These are phyloP conservation scores for Pristionchus mayeri DNA, from an alignment of 2,888 invertebrate species.

Conservation along the genomic window DNA sequence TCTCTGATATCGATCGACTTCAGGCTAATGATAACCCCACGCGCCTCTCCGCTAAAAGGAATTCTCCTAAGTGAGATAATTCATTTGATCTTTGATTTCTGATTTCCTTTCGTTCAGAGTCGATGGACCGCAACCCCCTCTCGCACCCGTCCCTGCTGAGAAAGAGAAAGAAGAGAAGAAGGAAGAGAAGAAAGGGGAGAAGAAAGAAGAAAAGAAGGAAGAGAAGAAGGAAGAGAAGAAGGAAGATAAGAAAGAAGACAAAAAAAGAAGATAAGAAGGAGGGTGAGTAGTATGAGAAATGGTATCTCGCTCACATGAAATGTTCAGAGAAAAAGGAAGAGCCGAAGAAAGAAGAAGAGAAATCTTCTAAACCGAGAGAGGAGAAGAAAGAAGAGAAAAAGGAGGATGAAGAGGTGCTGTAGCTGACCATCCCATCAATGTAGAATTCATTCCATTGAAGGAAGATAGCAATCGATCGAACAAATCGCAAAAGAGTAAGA, in stretches of 20 bases:
- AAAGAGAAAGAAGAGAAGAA: not conserved
- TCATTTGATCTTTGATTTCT: not conserved
- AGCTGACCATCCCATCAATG: not conserved
- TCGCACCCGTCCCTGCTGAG: not conserved
- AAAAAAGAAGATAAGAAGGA: too few relatives aligned
- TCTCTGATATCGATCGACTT: too few relatives aligned
- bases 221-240: not conserved
- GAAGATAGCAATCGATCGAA: not conserved
- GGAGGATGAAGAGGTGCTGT: not conserved
- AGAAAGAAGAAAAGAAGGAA: not conserved
- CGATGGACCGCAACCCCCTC: not conserved
- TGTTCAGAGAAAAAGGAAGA: slow-evolving; percentile 8
- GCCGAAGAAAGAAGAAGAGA: not conserved
- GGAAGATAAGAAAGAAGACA: too few relatives aligned
- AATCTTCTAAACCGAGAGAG: not conserved
- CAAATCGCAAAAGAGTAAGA: slow-evolving; percentile 12
- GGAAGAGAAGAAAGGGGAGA: not conserved
- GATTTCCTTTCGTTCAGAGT: not conserved
- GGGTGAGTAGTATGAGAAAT: too few relatives aligned
- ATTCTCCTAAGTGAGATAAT: not conserved
- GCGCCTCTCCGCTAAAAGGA: not conserved
- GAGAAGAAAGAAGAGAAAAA: slow-evolving; percentile 1
- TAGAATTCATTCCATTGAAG: not conserved
- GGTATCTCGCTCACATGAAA: not conserved
- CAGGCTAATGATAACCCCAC: too few relatives aligned